Evolutionary conservation across 2,888 invertebrate genomes (phyloP).

Genomic region (Timema podura): DNA sequence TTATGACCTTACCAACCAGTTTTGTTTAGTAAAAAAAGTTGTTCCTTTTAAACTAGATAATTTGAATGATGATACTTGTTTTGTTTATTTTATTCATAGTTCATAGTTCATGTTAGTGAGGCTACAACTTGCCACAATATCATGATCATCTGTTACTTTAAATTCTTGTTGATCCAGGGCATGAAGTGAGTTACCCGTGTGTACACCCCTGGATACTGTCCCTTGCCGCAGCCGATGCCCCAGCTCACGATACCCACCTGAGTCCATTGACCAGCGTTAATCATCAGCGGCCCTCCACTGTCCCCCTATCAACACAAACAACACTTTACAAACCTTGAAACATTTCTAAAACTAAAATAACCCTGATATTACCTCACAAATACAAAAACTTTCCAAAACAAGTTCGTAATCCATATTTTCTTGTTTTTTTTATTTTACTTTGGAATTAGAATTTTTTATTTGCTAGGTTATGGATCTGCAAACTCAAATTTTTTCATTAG

Average conservation of each 20-base stretch:
- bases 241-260: constrained; percentile 87
- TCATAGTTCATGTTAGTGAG: too few relatives aligned
- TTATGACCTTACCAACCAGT: too few relatives aligned
- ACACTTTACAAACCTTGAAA: constrained; percentile 13
- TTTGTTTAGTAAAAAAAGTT: too few relatives aligned
- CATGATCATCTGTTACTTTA: constrained; percentile 50
- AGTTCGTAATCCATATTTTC: background rate
- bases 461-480: too few relatives aligned
- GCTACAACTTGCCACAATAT: too few relatives aligned
- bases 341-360: background rate
- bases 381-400: background rate
- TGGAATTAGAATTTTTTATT: too few relatives aligned
- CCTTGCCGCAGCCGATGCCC: constrained; percentile 90
- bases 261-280: constrained; percentile 67
- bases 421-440: background rate
- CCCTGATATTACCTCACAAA: background rate
- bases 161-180: constrained; percentile 83
- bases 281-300: constrained; percentile 83
- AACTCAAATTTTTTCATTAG: too few relatives aligned
- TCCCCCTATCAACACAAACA: constrained; percentile 61
- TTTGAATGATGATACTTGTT: too few relatives aligned
- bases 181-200: constrained; percentile 77
- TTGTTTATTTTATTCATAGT: too few relatives aligned
- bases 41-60: too few relatives aligned
- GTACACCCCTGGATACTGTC: constrained; percentile 88